Conservation (phyloP, 2,888 invertebrate genomes). For the Frankliniella intonsa region DNA sequence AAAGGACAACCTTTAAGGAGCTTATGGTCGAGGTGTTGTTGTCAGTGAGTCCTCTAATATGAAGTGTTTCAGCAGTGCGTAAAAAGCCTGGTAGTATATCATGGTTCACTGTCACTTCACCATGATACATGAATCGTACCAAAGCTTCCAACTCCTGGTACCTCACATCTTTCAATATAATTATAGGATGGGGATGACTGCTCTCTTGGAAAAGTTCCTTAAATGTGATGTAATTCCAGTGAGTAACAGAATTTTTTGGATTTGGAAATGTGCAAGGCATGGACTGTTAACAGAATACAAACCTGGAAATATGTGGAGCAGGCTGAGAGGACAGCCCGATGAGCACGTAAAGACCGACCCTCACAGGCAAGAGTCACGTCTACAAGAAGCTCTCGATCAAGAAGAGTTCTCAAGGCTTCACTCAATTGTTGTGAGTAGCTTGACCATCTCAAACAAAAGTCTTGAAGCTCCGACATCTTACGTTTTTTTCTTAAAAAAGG, state of each 20-base stretch:
- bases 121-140: constrained; percentile 58
- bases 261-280: neutral
- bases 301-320: constrained; percentile 53
- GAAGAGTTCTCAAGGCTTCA: constrained; percentile 39
- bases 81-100: constrained; percentile 49
- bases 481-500: neutral
- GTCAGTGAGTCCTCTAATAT: constrained; percentile 48
- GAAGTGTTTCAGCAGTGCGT: constrained; percentile 50
- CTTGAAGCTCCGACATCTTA: neutral
- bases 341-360: constrained; percentile 51
- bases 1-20: neutral
- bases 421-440: constrained; percentile 22
- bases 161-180: constrained; percentile 56
- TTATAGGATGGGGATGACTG: constrained; percentile 43
- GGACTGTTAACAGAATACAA: neutral
- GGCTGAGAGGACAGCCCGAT: constrained; percentile 52
- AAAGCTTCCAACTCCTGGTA: constrained; percentile 54
- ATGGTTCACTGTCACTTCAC: constrained; percentile 53
- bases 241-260: constrained; percentile 37
- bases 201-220: constrained; percentile 37
- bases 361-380: constrained; percentile 53
- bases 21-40: neutral
- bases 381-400: constrained; percentile 50
- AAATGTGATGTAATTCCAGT: neutral
- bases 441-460: constrained; percentile 27